phyloP scores from a whole-genome alignment of 2,797 vertebrate genomes.

The Gymnothorax javanicus region DNA sequence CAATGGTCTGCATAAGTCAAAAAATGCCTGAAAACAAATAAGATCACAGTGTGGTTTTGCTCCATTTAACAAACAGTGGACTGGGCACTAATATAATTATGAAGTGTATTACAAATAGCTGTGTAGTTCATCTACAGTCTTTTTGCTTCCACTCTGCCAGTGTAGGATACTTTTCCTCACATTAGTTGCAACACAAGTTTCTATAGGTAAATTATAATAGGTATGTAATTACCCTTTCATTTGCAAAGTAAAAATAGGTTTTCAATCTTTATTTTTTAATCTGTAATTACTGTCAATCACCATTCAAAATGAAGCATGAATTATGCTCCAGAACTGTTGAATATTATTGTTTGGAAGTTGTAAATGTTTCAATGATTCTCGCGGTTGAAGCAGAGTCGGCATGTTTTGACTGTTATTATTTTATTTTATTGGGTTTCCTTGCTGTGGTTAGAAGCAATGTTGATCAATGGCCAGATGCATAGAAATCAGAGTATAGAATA shows the following conservation, averaged over 20 bases:
- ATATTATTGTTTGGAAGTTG: not conserved
- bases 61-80: slow-evolving; percentile 48
- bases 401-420: slow-evolving; percentile 14
- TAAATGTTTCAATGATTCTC: not conserved
- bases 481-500: slow-evolving; percentile 15
- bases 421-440: slow-evolving; percentile 3
- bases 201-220: slow-evolving; percentile 23
- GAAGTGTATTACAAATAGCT: slow-evolving; percentile 21
- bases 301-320: not conserved
- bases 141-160: not conserved
- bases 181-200: not conserved
- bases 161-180: slow-evolving; percentile 14
- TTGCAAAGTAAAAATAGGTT: not conserved
- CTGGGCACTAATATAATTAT: slow-evolving; percentile 33
- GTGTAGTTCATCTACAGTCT: slow-evolving; percentile 26
- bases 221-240: slow-evolving; percentile 21
- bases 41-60: slow-evolving; percentile 37
- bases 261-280: not conserved
- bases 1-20: slow-evolving; percentile 24
- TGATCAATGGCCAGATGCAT: not conserved
- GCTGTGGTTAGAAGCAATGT: not conserved
- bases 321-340: too few relatives aligned
- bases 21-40: slow-evolving; percentile 45
- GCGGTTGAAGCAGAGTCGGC: slow-evolving; percentile 17
- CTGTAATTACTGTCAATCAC: not conserved